These are phyloP conservation scores for Pungitius pungitius DNA, from an alignment of 2,113 vertebrate genomes.

Conservation along the genomic window DNA sequence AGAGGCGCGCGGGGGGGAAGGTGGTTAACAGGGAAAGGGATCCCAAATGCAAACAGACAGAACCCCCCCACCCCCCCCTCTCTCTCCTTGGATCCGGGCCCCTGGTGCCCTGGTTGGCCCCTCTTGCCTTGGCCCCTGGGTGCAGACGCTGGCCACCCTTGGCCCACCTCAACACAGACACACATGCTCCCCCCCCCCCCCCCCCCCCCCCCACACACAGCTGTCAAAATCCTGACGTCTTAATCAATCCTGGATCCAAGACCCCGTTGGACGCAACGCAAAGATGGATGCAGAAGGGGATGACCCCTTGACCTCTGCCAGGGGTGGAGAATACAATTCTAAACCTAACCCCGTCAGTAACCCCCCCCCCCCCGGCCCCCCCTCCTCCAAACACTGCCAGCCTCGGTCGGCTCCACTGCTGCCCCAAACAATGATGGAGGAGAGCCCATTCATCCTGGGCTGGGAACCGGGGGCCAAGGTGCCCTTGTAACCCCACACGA, in stretches of 20 bases:
- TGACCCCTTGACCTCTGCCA: slow-evolving; percentile 88
- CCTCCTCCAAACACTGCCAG: slow-evolving; percentile 51
- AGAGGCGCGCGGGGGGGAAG: slow-evolving; percentile 13
- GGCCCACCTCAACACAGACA: slow-evolving; percentile 38
- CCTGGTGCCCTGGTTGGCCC: slow-evolving; percentile 58
- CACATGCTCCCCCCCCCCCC: slow-evolving; percentile 24
- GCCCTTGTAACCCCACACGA: slow-evolving; percentile 60
- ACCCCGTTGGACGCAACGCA: slow-evolving; percentile 81
- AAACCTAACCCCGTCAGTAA: slow-evolving; percentile 38
- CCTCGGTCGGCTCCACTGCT: slow-evolving; percentile 52
- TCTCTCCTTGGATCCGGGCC: slow-evolving; percentile 53
- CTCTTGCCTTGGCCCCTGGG: slow-evolving; percentile 54
- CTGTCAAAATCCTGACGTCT: slow-evolving; percentile 92
- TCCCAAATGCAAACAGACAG: slow-evolving; percentile 73
- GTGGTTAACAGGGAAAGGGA: slow-evolving; percentile 75
- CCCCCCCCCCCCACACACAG: slow-evolving; percentile 34
- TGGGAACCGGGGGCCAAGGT: slow-evolving; percentile 70
- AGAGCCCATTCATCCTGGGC: slow-evolving; percentile 80
- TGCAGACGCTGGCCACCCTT: slow-evolving; percentile 49
- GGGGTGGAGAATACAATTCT: slow-evolving; percentile 80
- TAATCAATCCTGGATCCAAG: slow-evolving; percentile 91
- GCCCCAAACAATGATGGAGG: slow-evolving; percentile 84
- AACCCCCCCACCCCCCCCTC: slow-evolving; percentile 34
- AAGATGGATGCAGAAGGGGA: slow-evolving; percentile 93
- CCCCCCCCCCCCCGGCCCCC: slow-evolving; percentile 40